phyloP scores from a whole-genome alignment of 1,140 invertebrate species.

The Maniola jurtina region DNA sequence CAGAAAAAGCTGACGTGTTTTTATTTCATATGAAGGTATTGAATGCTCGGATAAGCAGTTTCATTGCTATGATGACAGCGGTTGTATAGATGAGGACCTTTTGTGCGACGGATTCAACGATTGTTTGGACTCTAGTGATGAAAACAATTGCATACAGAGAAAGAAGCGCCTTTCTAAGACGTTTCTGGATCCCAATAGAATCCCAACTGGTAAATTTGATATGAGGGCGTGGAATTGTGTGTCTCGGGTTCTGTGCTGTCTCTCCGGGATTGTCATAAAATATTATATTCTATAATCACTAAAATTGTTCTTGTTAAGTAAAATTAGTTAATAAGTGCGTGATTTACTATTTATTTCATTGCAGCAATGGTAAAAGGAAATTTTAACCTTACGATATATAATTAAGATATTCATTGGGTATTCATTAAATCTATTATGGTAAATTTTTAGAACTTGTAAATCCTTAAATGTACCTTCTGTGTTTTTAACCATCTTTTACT shows the following conservation, averaged over 20 bases:
- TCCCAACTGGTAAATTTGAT: slow-evolving; percentile 51
- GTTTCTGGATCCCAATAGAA: slow-evolving; percentile 33
- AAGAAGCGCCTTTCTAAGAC: slow-evolving; percentile 42
- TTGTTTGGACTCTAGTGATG: slow-evolving; percentile 86
- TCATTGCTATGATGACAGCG: slow-evolving; percentile 83
- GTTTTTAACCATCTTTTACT: slow-evolving; percentile 16
- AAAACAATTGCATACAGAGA: slow-evolving; percentile 81
- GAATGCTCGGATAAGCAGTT: slow-evolving; percentile 77
- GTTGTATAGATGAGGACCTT: slow-evolving; percentile 63
- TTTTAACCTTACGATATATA: neutral
- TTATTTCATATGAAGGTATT: slow-evolving; percentile 56
- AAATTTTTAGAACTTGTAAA: neutral
- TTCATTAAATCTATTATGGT: neutral
- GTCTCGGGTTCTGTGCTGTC: slow-evolving; percentile 33
- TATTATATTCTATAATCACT: neutral
- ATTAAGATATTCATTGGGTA: neutral
- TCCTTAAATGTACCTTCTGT: too few relatives aligned
- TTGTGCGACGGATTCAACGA: slow-evolving; percentile 85
- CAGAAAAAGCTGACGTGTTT: slow-evolving; percentile 23
- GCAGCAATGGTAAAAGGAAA: slow-evolving; percentile 1
- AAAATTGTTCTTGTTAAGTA: too few relatives aligned
- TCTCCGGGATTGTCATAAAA: slow-evolving; percentile 5
- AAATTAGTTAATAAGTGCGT: neutral
- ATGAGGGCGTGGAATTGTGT: slow-evolving; percentile 25
- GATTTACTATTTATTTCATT: neutral